Base-by-base conservation (phyloP, 30 jellyfish, hydroid and myxozoan species). In the Nemopilema nomurai region DNA sequence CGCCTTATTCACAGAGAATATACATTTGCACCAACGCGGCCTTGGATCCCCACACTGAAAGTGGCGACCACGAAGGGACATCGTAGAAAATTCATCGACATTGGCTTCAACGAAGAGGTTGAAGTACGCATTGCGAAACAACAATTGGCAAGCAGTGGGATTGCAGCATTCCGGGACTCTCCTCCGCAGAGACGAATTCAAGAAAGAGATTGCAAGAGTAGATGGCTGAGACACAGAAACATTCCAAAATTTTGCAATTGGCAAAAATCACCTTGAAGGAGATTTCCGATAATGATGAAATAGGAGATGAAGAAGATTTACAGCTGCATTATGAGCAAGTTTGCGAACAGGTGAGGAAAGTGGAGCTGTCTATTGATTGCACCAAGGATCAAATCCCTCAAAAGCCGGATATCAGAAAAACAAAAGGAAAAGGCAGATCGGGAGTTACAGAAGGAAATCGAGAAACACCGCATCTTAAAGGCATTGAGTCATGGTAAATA, bases 331-430 rank as follows among this genome's bases (percentile, higher is more conserved):
- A 23, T 24, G 85, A 82, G 62, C 76, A 57, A 33, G 67, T 82
- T 69, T 26, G 86, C 8, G 85, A 71, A 52, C 84, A 68, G 18
- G 41, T 69, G 57, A 69, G 71, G 78, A 82, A 57, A 53, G 27
- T 82, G 18, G 86, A 82, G 62, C 87, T 63, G 26, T 65, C 84
- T 31, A 69, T 82, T 51, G 53, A 82, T 49, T 29, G 85, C 62
- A 68, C 85, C 22, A 82, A n/a, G n/a, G n/a, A n/a, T n/a, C n/a
- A n/a, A n/a, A n/a, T n/a, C 57, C 49, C 90, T 66, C 50, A 81
- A 81, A 22, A 29, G 67, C 72, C 23, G 51, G 51, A 50, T 31
- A 53, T 49, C 49, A 33, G 91, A 69, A 68, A 63, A 17, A 71
- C 32, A 82, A 82, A 41, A 71, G 84, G 85, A 82, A 41, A 62